Evolutionary conservation across 2,888 invertebrate species (phyloP), one percentile per base, ranked within the genome.

Genomic region (Trileptium ribeirensis): DNA sequence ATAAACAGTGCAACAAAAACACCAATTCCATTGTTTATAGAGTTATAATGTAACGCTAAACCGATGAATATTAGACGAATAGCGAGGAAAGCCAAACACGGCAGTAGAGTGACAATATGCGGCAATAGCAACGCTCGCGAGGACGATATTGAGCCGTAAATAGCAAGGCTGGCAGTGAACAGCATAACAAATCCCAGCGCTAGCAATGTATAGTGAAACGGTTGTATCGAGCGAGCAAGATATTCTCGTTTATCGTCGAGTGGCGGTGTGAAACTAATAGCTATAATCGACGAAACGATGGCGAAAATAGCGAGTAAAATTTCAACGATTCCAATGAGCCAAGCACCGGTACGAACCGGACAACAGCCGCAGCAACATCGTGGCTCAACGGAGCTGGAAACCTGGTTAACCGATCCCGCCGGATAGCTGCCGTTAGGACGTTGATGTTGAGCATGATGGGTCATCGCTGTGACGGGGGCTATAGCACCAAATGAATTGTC

Each of bases 361-460:
- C 74, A 70, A n/a, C 74, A 70, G 31, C 74, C 74, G 37, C 74
- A 70, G 74, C 74, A 70, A 36, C 74, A 34, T n/a, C 74, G 74
- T 15, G 74, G 74, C 24, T 51, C 51, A 51, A 24, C 24, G 8
- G n/a, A n/a, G n/a, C n/a, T n/a, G n/a, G n/a, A n/a, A n/a, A n/a
- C n/a, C n/a, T n/a, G n/a, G n/a, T n/a, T n/a, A n/a, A n/a, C n/a
- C n/a, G n/a, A n/a, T n/a, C n/a, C n/a, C n/a, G n/a, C n/a, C n/a
- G n/a, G n/a, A n/a, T n/a, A n/a, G n/a, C n/a, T n/a, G n/a, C n/a
- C n/a, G n/a, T n/a, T n/a, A n/a, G n/a, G n/a, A n/a, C n/a, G n/a
- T n/a, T n/a, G n/a, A n/a, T n/a, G n/a, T n/a, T n/a, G n/a, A n/a
- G n/a, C n/a, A n/a, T n/a, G n/a, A n/a, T n/a, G n/a, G n/a, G n/a